Evolutionary conservation across 2,888 invertebrate species (phyloP).

Genomic region (Cheilosia impressa): DNA sequence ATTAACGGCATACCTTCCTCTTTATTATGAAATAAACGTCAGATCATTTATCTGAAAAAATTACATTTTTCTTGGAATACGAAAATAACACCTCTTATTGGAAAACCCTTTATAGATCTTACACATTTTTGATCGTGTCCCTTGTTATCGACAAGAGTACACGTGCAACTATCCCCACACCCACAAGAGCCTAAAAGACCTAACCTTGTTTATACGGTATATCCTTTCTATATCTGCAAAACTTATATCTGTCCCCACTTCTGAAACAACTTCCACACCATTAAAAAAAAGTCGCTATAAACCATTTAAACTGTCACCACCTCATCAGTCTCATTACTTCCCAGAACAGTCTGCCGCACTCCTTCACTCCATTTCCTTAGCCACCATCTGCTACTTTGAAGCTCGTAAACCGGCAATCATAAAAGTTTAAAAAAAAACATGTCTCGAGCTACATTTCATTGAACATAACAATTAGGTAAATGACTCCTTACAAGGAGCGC

Average conservation of each 20-base stretch:
- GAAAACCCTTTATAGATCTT: no score
- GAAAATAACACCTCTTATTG: no score
- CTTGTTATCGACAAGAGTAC: no score
- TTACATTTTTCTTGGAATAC: no score
- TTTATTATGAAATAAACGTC: no score
- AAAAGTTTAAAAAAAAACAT: slow-evolving; percentile 25
- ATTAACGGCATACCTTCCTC: no score
- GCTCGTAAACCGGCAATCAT: slow-evolving; percentile 45
- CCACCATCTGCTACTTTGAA: slow-evolving; percentile 42
- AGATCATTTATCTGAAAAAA: no score
- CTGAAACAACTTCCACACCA: neutral
- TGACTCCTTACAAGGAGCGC: slow-evolving; percentile 53
- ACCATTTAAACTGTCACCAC: slow-evolving; percentile 28
- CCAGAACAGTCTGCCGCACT: neutral
- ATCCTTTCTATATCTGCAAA: neutral
- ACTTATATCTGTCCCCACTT: neutral
- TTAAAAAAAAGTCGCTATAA: slow-evolving; percentile 7
- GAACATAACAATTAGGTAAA: slow-evolving; percentile 73
- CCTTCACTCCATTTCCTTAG: neutral
- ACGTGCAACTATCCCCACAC: no score
- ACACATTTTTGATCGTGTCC: no score
- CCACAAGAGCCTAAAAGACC: no score
- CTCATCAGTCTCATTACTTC: slow-evolving; percentile 13
- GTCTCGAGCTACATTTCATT: slow-evolving; percentile 39
- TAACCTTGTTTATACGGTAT: no score